phyloP scores from a whole-genome alignment of 2,888 invertebrate species.

The Phengaris arion region DNA sequence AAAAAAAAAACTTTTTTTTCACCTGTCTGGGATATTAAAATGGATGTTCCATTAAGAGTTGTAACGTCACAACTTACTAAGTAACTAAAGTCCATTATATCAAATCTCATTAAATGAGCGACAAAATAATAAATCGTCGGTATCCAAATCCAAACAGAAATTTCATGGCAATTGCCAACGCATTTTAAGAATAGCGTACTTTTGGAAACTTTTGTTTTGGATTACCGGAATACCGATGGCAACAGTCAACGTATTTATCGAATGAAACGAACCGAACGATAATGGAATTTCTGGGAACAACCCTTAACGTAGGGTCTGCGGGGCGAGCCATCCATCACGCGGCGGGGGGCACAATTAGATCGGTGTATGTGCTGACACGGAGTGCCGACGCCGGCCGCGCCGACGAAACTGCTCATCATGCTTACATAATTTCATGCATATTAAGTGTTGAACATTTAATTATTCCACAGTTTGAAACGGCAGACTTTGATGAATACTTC shows the following conservation, averaged over 20 bases:
- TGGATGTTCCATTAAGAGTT: not conserved
- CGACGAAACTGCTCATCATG: slow-evolving; percentile 40
- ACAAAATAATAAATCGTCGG: slow-evolving; percentile 20
- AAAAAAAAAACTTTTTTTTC: not conserved
- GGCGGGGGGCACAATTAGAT: slow-evolving; percentile 60
- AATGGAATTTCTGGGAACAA: slow-evolving; percentile 77
- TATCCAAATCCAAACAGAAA: not conserved
- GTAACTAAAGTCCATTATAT: not conserved
- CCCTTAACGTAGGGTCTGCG: slow-evolving; percentile 66
- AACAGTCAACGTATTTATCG: slow-evolving; percentile 56
- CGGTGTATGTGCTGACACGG: slow-evolving; percentile 76
- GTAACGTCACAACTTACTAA: not conserved
- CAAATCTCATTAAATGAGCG: not conserved
- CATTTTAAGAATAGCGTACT: slow-evolving; percentile 37
- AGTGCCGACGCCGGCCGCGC: slow-evolving; percentile 50
- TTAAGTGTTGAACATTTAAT: slow-evolving; percentile 10
- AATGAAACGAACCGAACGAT: slow-evolving; percentile 63
- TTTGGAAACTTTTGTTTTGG: slow-evolving; percentile 43
- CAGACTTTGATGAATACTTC: not conserved
- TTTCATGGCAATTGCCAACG: not conserved
- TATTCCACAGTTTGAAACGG: not conserved
- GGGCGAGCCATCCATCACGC: slow-evolving; percentile 69
- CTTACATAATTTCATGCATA: slow-evolving; percentile 27
- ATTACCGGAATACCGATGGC: slow-evolving; percentile 48
- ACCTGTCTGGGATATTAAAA: not conserved